These are phyloP conservation scores for Lucilia sericata DNA, from an alignment of 1,140 invertebrate genomes.

Conservation along the genomic window DNA sequence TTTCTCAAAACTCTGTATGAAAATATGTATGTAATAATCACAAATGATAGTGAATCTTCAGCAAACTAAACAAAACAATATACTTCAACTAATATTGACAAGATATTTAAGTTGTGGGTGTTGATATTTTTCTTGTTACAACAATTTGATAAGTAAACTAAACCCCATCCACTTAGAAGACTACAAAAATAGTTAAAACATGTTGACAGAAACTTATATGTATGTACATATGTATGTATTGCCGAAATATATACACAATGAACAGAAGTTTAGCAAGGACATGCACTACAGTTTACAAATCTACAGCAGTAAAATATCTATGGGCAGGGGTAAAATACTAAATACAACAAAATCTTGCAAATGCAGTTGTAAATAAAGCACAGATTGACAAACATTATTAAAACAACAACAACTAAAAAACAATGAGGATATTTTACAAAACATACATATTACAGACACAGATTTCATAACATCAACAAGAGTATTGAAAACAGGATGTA, in stretches of 20 bases:
- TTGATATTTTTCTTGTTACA: no score
- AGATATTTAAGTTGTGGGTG: not conserved
- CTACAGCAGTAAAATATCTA: no score
- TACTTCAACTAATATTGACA: not conserved
- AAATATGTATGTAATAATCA: not conserved
- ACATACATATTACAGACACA: not conserved
- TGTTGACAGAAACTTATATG: no score
- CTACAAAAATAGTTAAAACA: no score
- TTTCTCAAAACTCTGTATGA: no score
- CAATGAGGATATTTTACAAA: not conserved
- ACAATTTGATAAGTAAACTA: no score
- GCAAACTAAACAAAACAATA: not conserved
- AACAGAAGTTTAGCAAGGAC: no score
- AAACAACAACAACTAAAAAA: not conserved
- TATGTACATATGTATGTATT: no score
- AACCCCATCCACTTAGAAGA: no score
- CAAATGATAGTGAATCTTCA: not conserved
- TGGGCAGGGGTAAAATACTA: not conserved
- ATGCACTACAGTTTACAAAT: no score
- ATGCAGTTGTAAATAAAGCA: constrained; percentile 36
- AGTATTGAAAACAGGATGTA: not conserved
- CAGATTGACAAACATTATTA: constrained; percentile 34
- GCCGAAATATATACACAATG: no score
- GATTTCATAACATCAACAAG: constrained; percentile 4
- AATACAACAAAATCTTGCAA: not conserved